Base-by-base conservation (phyloP, 2,113 vertebrate genomes). In the Pelusios castaneus region DNA sequence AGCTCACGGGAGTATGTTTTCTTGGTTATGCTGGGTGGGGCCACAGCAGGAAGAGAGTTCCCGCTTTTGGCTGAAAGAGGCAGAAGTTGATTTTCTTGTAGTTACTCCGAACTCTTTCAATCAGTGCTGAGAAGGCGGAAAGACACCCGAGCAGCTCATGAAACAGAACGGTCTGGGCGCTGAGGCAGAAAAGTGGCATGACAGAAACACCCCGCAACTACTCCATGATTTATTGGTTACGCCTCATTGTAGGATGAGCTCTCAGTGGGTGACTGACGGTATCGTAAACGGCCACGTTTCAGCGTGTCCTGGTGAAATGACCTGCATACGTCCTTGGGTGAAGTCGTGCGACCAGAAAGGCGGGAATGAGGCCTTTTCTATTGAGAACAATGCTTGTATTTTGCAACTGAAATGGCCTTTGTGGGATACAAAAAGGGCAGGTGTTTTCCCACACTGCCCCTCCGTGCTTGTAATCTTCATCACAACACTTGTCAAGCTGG, bases 151-250 rank as follows among this genome's bases (percentile, higher is more conserved):
- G 76, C 70, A 49, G 5, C 22, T 9, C 2, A 19, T 41, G 38
- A 10, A 17, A 10, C 11, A 5, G 41, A 25, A 25, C 52, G 17
- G 34, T 22, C 51, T 54, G 79, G 80, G 52, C 52, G 3, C 34
- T 54, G 19, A 19, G 7, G 5, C 10, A n/a, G n/a, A 56, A 27
- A 38, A 25, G 14, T 41, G 54, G 29, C 22, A 19, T 17, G 13
- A 41, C n/a, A 43, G 38, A 10, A 38, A 56, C 45, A 24, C 22
- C 12, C 73, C 73, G 29, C 73, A 45, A 29, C 73, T 16, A 6
- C 6, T 5, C 27, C 14, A 3, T 29, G 14, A 0, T 47, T 86
- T 25, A n/a, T 34, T 52, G 14, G 8, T 54, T 8, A 8, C 38
- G 29, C 54, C 24, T 55, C 52, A 12, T 55, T n/a, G 25, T 16